Conservation (phyloP, 2,113 vertebrate genomes). For the Larimichthys crocea region DNA sequence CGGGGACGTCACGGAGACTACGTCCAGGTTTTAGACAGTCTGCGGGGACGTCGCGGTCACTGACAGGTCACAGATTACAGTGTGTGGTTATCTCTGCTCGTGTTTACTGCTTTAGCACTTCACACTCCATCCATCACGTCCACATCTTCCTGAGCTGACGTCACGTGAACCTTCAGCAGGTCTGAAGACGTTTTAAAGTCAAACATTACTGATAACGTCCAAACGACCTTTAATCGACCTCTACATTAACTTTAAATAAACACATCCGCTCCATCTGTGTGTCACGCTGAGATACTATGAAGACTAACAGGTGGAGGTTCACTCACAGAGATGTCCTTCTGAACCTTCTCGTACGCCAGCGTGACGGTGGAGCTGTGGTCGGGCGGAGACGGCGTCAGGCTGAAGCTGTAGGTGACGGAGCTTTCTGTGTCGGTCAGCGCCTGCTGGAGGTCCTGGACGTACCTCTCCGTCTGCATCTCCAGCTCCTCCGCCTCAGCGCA, state of each 20-base stretch:
- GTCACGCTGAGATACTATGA: background rate
- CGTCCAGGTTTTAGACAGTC: no score
- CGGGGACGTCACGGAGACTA: no score
- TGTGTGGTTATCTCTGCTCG: background rate
- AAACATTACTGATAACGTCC: conserved; percentile 1
- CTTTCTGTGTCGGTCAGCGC: conserved; percentile 80
- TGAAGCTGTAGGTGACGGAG: conserved; percentile 84
- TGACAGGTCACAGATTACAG: no score
- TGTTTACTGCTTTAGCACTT: background rate
- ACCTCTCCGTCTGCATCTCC: conserved; percentile 89
- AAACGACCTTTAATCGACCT: background rate
- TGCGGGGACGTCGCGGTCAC: no score
- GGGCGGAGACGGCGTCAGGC: conserved; percentile 78
- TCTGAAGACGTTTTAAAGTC: background rate
- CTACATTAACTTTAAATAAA: conserved; percentile 14
- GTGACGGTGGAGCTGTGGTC: conserved; percentile 51
- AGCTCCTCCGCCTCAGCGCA: conserved; percentile 90
- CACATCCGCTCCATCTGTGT: background rate
- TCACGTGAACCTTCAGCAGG: conserved; percentile 5
- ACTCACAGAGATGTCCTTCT: conserved; percentile 90
- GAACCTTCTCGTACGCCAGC: conserved; percentile 91
- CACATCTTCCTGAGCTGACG: background rate
- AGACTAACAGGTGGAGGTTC: background rate
- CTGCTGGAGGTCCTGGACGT: conserved; percentile 88
- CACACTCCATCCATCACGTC: conserved; percentile 25